Percentiles rank a stretch among this genome's conserved stretches.
phyloP scores from a whole-genome alignment of 2,888 invertebrate species.

The Isotomurus palustris region DNA sequence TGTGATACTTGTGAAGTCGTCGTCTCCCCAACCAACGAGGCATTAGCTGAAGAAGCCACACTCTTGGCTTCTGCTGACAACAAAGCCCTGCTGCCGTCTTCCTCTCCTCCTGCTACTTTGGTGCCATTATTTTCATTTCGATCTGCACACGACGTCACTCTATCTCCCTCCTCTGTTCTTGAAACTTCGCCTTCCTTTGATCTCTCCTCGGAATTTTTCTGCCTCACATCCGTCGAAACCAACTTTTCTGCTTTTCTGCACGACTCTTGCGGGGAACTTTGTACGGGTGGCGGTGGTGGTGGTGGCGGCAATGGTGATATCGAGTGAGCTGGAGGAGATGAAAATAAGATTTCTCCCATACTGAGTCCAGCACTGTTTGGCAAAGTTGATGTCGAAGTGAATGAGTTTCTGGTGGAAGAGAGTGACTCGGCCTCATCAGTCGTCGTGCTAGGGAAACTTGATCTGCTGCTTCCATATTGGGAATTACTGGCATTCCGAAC shows the following conservation, averaged over 20 bases:
- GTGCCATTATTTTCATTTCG: background rate
- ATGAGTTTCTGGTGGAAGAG: slow-evolving; percentile 1
- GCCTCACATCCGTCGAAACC: too few relatives aligned
- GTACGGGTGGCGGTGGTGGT: too few relatives aligned
- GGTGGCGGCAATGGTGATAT: too few relatives aligned
- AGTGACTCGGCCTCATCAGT: background rate
- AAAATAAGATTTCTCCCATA: slow-evolving; percentile 44
- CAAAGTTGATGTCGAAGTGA: slow-evolving; percentile 1
- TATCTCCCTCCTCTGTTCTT: too few relatives aligned
- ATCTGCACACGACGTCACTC: too few relatives aligned
- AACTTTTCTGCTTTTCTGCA: too few relatives aligned
- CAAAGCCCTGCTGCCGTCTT: background rate
- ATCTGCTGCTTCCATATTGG: background rate
- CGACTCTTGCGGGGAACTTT: too few relatives aligned
- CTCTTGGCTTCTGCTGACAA: background rate
- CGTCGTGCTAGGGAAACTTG: background rate
- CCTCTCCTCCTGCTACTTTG: background rate
- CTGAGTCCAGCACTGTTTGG: slow-evolving; percentile 27
- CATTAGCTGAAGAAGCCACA: background rate
- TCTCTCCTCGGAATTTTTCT: too few relatives aligned
- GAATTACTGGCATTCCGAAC: background rate
- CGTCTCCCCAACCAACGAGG: background rate
- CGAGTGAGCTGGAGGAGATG: slow-evolving; percentile 29
- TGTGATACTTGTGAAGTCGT: too few relatives aligned
- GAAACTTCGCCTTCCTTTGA: too few relatives aligned